Evolutionary conservation across 2,888 invertebrate species (phyloP).

Genomic region (Synergus umbraculus): DNA sequence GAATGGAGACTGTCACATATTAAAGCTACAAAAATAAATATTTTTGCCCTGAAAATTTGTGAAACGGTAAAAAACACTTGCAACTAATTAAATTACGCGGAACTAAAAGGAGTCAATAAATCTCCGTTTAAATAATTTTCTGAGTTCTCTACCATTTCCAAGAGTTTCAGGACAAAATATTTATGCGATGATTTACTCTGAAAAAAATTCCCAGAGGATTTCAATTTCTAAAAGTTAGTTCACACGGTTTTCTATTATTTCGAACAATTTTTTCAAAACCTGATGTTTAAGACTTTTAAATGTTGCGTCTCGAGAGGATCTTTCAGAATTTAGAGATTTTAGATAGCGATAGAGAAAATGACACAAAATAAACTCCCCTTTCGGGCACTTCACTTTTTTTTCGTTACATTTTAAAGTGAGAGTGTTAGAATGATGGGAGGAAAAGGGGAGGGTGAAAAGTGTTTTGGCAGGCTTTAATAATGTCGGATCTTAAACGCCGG

Average conservation of each 20-base stretch:
- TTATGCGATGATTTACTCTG: neutral
- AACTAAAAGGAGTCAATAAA: no score
- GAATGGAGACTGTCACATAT: neutral
- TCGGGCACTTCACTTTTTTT: constrained; percentile 7
- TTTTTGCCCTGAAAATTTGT: no score
- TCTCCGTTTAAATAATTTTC: no score
- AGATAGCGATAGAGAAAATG: constrained; percentile 27
- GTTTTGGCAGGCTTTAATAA: constrained; percentile 40
- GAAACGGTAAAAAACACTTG: no score
- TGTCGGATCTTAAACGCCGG: constrained; percentile 38
- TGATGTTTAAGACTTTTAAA: neutral
- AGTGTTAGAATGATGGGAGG: constrained; percentile 29
- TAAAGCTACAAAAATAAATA: no score
- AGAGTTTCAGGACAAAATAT: no score
- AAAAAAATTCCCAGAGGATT: neutral
- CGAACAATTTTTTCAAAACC: constrained; percentile 4
- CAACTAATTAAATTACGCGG: no score
- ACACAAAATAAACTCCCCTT: constrained; percentile 3
- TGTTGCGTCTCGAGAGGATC: constrained; percentile 5
- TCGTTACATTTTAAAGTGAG: constrained; percentile 1
- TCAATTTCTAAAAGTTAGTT: neutral
- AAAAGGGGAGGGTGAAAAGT: constrained; percentile 29
- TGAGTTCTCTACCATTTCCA: no score
- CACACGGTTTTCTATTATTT: constrained; percentile 9
- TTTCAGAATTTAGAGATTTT: constrained; percentile 15